These are phyloP conservation scores for Vicugna pacos DNA, from an alignment of 2,113 vertebrate species.

Conservation along the genomic window DNA sequence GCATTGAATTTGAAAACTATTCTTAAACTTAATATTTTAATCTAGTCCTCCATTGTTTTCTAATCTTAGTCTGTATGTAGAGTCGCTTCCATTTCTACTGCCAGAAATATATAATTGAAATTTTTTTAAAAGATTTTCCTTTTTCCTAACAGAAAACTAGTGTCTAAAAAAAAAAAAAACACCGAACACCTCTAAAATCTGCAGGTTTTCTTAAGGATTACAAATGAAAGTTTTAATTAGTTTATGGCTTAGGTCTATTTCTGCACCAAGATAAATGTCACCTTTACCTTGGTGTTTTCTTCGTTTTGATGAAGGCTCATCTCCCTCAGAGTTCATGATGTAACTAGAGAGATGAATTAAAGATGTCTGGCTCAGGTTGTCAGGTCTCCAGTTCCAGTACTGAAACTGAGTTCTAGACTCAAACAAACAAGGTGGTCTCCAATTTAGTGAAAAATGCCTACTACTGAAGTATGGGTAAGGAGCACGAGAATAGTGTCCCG, in stretches of 20 bases:
- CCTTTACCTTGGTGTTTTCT: conserved; percentile 85
- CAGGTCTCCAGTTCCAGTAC: conserved; percentile 77
- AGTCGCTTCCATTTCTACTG: conserved; percentile 39
- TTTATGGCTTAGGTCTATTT: conserved; percentile 51
- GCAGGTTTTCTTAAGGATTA: conserved; percentile 44
- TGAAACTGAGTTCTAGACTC: conserved; percentile 82
- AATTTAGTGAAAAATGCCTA: conserved; percentile 79
- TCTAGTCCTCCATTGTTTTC: conserved; percentile 8
- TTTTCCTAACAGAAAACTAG: conserved; percentile 37
- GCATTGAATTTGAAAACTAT: conserved; percentile 4
- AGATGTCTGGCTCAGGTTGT: conserved; percentile 79
- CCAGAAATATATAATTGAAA: conserved; percentile 23
- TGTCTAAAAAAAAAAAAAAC: conserved; percentile 30
- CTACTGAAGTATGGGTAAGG: conserved; percentile 78
- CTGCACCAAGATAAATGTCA: conserved; percentile 69
- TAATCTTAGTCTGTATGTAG: not conserved
- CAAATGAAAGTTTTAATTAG: conserved; percentile 47
- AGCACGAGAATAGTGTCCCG: conserved; percentile 77
- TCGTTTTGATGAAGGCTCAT: conserved; percentile 90
- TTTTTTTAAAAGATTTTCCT: not conserved
- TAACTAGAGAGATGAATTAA: conserved; percentile 85
- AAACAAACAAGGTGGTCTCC: conserved; percentile 75
- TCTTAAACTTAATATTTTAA: conserved; percentile 30
- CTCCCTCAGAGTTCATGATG: conserved; percentile 87
- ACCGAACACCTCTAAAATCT: conserved; percentile 63